Base-by-base conservation (phyloP, 2,113 vertebrate genomes). In the Lasiurus cinereus region DNA sequence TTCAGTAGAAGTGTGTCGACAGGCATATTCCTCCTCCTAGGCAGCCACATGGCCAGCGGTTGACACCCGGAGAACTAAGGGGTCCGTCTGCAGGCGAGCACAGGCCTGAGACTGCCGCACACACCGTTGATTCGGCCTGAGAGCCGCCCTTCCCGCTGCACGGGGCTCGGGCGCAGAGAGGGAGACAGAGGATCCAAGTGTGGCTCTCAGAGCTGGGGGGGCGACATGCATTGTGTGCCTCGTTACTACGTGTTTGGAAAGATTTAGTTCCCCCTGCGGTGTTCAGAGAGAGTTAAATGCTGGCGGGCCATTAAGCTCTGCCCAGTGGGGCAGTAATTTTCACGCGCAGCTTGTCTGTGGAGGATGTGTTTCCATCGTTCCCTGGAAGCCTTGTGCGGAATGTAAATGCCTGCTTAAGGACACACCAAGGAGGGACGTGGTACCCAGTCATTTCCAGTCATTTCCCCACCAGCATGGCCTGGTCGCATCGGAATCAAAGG, bases 351-450 rank as follows among this genome's bases (percentile, higher is more conserved):
- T 95, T 62, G 62, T 80, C 91, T 94, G 21, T 14, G 31, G 73
- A 88, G 74, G 88, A 70, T 85, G 62, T 76, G 72, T 97, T 96
- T 94, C 94, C 83, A 64, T 83, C 83, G 93, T 95, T 86, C 78
- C 95, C 88, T 31, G 0, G 7, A 87, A 96, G 85, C 84, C 21
- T 36, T 66, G 21, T 56, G 94, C 93, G 94, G 84, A 92, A 95
- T 83, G 52, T 70, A 79, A 91, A 59, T 85, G 73, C 67, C 33
- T 85, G 82, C 73, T 92, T 79, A 91, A 96, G 80, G 50, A 73
- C 27, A 27, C 0, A 0, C 79, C 52, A 43, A 80, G 87, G 88
- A 72, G 73, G 73, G 73, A 92, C 59, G 31, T 24, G 56, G 84
- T 48, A 73, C 93, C 31, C 22, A 83, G n/a, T n/a, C n/a, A n/a